Conservation (phyloP, 2,113 vertebrate genomes). For the Merops nubicus region DNA sequence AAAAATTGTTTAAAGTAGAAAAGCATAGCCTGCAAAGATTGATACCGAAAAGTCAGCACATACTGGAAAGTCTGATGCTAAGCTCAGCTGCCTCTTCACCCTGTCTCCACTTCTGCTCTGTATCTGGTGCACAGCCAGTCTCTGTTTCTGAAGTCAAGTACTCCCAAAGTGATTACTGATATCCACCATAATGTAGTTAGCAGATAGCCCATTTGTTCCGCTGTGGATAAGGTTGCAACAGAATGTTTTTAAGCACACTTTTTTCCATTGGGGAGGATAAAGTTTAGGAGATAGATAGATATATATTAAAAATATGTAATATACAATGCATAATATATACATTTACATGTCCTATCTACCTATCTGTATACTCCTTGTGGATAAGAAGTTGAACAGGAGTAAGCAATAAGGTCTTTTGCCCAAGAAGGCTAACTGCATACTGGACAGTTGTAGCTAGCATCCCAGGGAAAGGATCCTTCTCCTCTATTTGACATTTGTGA, state of each 20-base stretch:
- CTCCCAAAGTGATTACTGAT: slow-evolving; percentile 36
- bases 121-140: slow-evolving; percentile 37
- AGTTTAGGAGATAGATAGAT: not conserved
- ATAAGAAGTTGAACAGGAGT: not conserved
- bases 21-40: slow-evolving; percentile 22
- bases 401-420: not conserved
- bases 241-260: not conserved
- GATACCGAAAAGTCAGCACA: slow-evolving; percentile 31
- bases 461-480: not conserved
- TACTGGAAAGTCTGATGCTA: slow-evolving; percentile 42
- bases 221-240: slow-evolving; percentile 1
- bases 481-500: not conserved
- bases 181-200: slow-evolving; percentile 52
- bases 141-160: slow-evolving; percentile 9
- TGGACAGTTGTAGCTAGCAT: not conserved
- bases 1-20: slow-evolving; percentile 5
- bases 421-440: not conserved
- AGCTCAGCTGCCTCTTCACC: slow-evolving; percentile 41
- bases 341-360: not conserved
- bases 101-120: not conserved
- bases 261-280: not conserved
- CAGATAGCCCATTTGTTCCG: slow-evolving; percentile 36
- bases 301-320: not conserved
- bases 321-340: not conserved
- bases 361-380: not conserved